These are phyloP conservation scores for Tipula vernalis DNA, from an alignment of 2,888 invertebrate genomes.

Conservation along the genomic window DNA sequence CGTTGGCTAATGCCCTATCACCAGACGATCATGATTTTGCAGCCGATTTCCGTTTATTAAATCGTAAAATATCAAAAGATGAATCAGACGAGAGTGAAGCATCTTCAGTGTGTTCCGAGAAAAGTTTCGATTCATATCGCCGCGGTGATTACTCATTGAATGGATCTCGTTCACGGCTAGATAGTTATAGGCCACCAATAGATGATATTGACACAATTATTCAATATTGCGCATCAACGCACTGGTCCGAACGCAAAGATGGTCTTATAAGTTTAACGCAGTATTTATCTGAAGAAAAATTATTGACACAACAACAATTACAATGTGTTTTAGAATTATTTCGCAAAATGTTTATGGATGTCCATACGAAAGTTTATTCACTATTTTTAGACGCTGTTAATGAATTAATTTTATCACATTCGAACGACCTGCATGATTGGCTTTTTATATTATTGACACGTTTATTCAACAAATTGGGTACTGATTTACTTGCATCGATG, in stretches of 20 bases:
- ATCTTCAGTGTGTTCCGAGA: constrained; percentile 88
- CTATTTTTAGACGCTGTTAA: constrained; percentile 87
- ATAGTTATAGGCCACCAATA: constrained; percentile 46
- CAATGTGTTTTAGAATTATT: constrained; percentile 81
- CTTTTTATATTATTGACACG: constrained; percentile 81
- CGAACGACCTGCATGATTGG: constrained; percentile 83
- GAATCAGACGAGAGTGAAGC: constrained; percentile 85
- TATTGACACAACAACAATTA: constrained; percentile 45
- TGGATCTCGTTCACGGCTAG: constrained; percentile 64
- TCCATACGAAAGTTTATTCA: constrained; percentile 87
- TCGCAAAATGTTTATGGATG: constrained; percentile 95
- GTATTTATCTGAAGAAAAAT: constrained; percentile 47
- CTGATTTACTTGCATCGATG: constrained; percentile 83
- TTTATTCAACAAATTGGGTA: constrained; percentile 76
- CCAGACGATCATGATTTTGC: constrained; percentile 37
- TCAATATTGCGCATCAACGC: constrained; percentile 72
- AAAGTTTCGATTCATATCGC: constrained; percentile 71
- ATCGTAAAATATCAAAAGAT: constrained; percentile 48
- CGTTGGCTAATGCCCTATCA: constrained; percentile 60
- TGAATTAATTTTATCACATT: constrained; percentile 76
- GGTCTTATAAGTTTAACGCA: constrained; percentile 71
- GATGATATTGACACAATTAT: constrained; percentile 80
- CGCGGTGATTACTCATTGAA: constrained; percentile 73
- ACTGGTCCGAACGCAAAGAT: constrained; percentile 92
- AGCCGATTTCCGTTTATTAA: constrained; percentile 30